These are phyloP conservation scores for Xiphydria camelus DNA, from an alignment of 2,888 invertebrate genomes.

Conservation along the genomic window DNA sequence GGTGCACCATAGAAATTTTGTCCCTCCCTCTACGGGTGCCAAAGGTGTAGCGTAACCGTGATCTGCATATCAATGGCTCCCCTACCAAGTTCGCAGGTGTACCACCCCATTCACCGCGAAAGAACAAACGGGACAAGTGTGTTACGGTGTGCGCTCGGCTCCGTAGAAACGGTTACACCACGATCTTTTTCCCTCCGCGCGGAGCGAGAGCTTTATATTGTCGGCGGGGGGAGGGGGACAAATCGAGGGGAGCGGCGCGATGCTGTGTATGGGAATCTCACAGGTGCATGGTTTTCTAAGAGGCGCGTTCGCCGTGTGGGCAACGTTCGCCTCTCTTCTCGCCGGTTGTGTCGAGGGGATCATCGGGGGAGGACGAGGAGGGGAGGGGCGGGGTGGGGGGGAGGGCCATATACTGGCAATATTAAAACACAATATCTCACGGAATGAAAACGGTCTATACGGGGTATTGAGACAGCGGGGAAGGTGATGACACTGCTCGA, in stretches of 20 bases:
- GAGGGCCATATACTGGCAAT: conserved; percentile 35
- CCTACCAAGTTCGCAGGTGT: conserved; percentile 54
- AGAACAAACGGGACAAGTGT: conserved; percentile 49
- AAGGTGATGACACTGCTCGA: conserved; percentile 55
- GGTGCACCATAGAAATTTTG: conserved; percentile 11
- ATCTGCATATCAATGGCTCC: conserved; percentile 53
- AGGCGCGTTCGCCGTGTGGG: conserved; percentile 36
- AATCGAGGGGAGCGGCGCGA: conserved; percentile 34
- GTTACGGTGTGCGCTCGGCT: conserved; percentile 38
- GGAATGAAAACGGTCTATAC: conserved; percentile 31
- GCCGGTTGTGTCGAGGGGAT: too few species aligned
- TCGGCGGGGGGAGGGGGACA: conserved; percentile 41
- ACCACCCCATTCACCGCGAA: conserved; percentile 46
- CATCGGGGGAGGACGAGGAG: too few species aligned
- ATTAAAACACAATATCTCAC: conserved; percentile 53
- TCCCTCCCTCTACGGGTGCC: conserved; percentile 25
- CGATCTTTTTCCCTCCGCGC: conserved; percentile 28
- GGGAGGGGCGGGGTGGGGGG: conserved; percentile 15
- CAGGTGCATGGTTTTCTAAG: conserved; percentile 54
- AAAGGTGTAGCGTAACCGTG: conserved; percentile 50
- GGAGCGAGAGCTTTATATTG: conserved; percentile 34
- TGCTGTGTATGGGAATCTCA: conserved; percentile 53
- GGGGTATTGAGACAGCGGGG: conserved; percentile 21
- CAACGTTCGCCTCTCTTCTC: conserved; percentile 25
- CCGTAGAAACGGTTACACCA: conserved; percentile 53